Conservation (phyloP, 2,888 invertebrate species). For the Rapana venosa region DNA sequence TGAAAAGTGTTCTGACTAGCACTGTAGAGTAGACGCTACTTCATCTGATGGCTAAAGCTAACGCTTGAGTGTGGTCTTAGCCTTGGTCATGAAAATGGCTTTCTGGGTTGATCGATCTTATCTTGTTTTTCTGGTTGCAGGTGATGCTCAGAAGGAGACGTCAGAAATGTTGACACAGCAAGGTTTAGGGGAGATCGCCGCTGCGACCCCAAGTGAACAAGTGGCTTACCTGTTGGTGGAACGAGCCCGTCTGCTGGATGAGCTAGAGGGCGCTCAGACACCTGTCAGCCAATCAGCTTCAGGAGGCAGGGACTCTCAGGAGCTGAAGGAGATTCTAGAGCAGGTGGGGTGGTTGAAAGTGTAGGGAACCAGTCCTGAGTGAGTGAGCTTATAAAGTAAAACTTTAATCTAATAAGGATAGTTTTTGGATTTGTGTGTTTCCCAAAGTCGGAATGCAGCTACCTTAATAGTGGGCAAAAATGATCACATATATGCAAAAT, state of each 20-base stretch:
- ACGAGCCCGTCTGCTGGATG: constrained; percentile 79
- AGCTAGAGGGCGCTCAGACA: constrained; percentile 75
- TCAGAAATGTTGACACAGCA: constrained; percentile 78
- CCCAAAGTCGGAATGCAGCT: too few relatives aligned
- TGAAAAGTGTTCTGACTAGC: too few relatives aligned
- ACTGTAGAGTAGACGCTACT: too few relatives aligned
- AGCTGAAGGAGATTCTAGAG: constrained; percentile 73
- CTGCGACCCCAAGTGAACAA: constrained; percentile 78
- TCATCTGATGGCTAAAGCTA: too few relatives aligned
- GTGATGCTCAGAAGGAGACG: constrained; percentile 67
- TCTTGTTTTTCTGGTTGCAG: constrained; percentile 49
- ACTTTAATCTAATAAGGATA: too few relatives aligned
- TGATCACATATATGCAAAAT: too few relatives aligned
- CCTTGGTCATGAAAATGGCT: too few relatives aligned
- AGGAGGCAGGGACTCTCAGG: constrained; percentile 56
- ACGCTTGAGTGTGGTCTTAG: too few relatives aligned
- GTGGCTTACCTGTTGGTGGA: constrained; percentile 80
- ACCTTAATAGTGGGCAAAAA: too few relatives aligned
- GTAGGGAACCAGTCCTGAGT: too few relatives aligned
- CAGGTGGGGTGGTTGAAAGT: constrained; percentile 49
- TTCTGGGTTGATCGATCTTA: not conserved
- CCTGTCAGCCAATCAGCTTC: constrained; percentile 34
- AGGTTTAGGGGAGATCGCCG: constrained; percentile 77
- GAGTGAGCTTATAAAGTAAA: too few relatives aligned
- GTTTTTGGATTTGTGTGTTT: too few relatives aligned